Conservation (phyloP, 2,797 vertebrate species). For the Melanotaenia parkinsoni region DNA sequence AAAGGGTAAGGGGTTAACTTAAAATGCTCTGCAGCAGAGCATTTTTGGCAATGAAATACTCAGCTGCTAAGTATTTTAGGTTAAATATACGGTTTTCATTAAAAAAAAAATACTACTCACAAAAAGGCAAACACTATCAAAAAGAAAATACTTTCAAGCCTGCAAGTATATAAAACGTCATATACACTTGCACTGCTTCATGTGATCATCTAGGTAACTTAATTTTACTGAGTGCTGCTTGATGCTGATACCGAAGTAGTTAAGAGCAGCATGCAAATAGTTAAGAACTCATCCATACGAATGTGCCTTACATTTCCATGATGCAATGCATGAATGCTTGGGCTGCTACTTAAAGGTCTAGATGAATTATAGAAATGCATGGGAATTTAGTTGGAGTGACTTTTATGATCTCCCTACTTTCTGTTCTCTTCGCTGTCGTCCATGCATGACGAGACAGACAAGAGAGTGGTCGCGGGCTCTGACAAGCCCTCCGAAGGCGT, state of each 20-base stretch:
- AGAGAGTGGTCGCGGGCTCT: constrained; percentile 78
- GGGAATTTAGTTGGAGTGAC: constrained; percentile 67
- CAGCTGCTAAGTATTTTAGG: neutral
- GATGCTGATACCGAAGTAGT: constrained; percentile 45
- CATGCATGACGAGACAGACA: constrained; percentile 78
- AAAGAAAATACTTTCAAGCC: constrained; percentile 22
- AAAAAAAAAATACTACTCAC: neutral
- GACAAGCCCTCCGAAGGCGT: constrained; percentile 78
- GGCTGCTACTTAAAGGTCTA: constrained; percentile 74
- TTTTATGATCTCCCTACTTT: constrained; percentile 71
- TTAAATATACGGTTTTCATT: neutral
- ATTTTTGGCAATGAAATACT: neutral
- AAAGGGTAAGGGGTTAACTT: too few species aligned
- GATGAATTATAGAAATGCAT: constrained; percentile 67
- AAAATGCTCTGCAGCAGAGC: neutral
- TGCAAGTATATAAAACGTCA: constrained; percentile 14
- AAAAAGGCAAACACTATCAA: constrained; percentile 11
- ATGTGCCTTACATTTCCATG: constrained; percentile 59
- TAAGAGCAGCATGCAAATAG: constrained; percentile 69
- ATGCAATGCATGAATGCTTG: constrained; percentile 84
- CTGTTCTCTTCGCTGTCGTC: constrained; percentile 65
- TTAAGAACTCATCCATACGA: constrained; percentile 57
- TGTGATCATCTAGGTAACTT: constrained; percentile 43
- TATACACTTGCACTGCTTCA: constrained; percentile 40
- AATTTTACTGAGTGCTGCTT: constrained; percentile 42